Evolutionary conservation across 2,113 vertebrate genomes (phyloP).

Genomic region (Platichthys stellatus): DNA sequence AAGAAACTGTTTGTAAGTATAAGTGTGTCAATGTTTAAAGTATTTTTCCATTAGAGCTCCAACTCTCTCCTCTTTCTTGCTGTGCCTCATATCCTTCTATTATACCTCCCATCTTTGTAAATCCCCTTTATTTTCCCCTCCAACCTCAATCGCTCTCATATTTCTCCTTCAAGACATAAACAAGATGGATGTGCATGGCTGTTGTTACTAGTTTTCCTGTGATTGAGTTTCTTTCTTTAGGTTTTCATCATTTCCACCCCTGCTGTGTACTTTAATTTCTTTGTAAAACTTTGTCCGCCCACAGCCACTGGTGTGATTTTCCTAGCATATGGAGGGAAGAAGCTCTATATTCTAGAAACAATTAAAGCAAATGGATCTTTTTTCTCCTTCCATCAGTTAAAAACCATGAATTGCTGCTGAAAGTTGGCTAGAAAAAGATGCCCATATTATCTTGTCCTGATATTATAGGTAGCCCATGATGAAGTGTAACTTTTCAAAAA

Average conservation of each 20-base stretch:
- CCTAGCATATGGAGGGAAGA: conserved; percentile 9
- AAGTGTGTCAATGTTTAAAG: too few species aligned
- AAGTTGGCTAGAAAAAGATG: not conserved
- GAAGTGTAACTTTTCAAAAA: not conserved
- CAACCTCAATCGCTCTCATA: conserved; percentile 19
- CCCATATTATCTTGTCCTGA: conserved; percentile 3
- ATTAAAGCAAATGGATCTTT: conserved; percentile 1
- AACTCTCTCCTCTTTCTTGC: not conserved
- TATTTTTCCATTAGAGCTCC: not conserved
- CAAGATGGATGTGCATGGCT: conserved; percentile 9
- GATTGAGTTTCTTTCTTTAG: conserved; percentile 49
- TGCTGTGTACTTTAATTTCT: conserved; percentile 42
- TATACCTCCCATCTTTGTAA: conserved; percentile 14
- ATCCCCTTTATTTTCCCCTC: not conserved
- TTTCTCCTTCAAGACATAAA: conserved; percentile 25
- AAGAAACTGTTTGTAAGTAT: too few species aligned
- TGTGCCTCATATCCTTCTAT: not conserved
- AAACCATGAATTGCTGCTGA: too few species aligned
- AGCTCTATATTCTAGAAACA: conserved; percentile 12
- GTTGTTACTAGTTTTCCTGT: conserved; percentile 22
- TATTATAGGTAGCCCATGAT: not conserved
- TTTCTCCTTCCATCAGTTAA: too few species aligned
- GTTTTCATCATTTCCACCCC: conserved; percentile 53
- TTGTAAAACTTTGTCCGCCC: conserved; percentile 55
- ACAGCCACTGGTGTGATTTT: conserved; percentile 41